Percentiles rank a stretch among this genome's conserved stretches.
phyloP scores from a whole-genome alignment of 2,888 invertebrate species.

The Ormyrus rosae region DNA sequence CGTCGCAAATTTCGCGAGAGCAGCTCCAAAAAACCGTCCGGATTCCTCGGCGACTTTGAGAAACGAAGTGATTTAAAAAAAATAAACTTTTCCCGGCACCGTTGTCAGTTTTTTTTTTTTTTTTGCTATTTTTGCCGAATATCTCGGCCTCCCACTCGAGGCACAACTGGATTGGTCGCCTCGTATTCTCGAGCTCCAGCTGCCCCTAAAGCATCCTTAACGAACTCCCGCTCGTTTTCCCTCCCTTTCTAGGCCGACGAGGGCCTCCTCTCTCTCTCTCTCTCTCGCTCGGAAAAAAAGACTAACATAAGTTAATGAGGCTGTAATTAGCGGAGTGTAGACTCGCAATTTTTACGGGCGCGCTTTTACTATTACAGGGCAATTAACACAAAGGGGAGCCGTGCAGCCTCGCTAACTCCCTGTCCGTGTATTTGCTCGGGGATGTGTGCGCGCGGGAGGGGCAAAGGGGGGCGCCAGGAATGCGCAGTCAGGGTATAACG shows the following conservation, averaged over 20 bases:
- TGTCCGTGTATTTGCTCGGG: conserved; percentile 1
- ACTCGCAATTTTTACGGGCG: conserved; percentile 26
- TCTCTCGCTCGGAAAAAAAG: neutral
- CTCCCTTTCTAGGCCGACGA: too few relatives aligned
- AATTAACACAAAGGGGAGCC: conserved; percentile 34
- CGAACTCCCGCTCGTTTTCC: too few relatives aligned
- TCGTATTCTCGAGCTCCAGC: neutral
- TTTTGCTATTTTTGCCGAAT: conserved; percentile 1
- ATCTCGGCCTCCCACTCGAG: neutral
- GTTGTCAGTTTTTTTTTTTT: conserved; percentile 1
- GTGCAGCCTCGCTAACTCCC: neutral
- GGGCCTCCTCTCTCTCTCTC: neutral
- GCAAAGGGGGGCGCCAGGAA: neutral
- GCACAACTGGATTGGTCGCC: neutral
- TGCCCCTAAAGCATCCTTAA: neutral
- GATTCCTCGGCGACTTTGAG: neutral
- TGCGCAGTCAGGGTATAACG: neutral
- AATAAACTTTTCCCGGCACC: neutral
- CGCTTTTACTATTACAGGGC: conserved; percentile 30
- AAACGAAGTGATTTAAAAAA: conserved; percentile 32
- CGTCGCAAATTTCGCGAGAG: neutral
- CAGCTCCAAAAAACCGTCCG: neutral
- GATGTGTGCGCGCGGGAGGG: neutral
- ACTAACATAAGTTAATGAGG: conserved; percentile 45
- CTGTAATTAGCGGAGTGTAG: conserved; percentile 46